These are phyloP conservation scores for Cydia splendana DNA, from an alignment of 1,140 invertebrate species.

Conservation along the genomic window DNA sequence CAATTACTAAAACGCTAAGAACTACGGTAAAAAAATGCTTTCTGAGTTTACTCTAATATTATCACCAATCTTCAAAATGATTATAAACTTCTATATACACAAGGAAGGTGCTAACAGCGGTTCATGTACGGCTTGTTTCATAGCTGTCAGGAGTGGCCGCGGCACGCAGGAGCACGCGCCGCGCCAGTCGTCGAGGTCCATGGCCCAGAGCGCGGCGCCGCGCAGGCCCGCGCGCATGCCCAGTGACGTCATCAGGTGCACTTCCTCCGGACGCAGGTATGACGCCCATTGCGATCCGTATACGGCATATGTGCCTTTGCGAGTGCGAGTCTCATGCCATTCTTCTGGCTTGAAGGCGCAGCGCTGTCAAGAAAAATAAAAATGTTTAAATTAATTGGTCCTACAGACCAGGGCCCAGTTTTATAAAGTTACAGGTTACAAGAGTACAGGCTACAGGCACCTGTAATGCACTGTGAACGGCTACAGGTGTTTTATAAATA, in stretches of 20 bases:
- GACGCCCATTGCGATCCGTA: slow-evolving; percentile 90
- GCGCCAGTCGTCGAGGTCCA: slow-evolving; percentile 89
- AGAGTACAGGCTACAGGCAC: no score
- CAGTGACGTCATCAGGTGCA: slow-evolving; percentile 81
- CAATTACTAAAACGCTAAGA: background rate
- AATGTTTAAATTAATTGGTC: background rate
- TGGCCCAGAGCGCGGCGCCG: slow-evolving; percentile 90
- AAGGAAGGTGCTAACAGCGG: slow-evolving; percentile 63
- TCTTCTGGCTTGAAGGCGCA: slow-evolving; percentile 80
- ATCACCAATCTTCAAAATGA: background rate
- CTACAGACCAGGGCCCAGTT: no score
- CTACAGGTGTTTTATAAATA: no score
- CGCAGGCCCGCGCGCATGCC: slow-evolving; percentile 82
- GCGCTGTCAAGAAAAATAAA: slow-evolving; percentile 81
- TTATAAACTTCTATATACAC: slow-evolving; percentile 33
- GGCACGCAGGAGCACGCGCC: slow-evolving; percentile 83
- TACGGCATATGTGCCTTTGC: slow-evolving; percentile 87
- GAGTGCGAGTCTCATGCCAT: slow-evolving; percentile 84
- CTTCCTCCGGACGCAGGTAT: slow-evolving; percentile 87
- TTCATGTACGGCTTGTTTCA: slow-evolving; percentile 80
- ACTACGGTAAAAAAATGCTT: slow-evolving; percentile 1
- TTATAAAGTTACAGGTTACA: no score
- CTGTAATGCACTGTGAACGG: no score
- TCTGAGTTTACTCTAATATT: background rate
- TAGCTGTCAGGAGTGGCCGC: slow-evolving; percentile 79